phyloP scores from a whole-genome alignment of 2,888 invertebrate species.

The Idaea biselata region DNA sequence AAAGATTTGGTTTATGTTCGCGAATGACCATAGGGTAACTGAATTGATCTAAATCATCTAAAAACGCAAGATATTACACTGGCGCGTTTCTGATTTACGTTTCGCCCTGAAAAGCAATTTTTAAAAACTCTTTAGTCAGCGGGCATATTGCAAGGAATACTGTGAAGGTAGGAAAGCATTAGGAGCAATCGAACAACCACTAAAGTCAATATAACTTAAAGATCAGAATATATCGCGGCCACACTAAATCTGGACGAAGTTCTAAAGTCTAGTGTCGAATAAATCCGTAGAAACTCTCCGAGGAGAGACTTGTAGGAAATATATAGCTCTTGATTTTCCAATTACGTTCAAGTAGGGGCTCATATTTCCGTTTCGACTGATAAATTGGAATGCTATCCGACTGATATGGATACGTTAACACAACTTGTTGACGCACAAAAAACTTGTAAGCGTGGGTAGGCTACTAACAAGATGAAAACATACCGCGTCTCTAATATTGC shows the following conservation, averaged over 20 bases:
- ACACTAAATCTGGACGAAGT: slow-evolving; percentile 32
- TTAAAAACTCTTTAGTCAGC: neutral
- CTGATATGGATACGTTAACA: slow-evolving; percentile 14
- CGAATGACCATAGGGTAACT: too few species aligned
- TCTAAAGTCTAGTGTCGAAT: slow-evolving; percentile 41
- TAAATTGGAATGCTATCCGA: slow-evolving; percentile 37
- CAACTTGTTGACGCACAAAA: slow-evolving; percentile 12
- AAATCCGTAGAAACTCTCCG: slow-evolving; percentile 41
- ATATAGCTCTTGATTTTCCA: slow-evolving; percentile 69
- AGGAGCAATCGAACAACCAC: neutral
- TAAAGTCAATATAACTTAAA: neutral
- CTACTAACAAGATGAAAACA: slow-evolving; percentile 11
- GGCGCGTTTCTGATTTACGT: too few species aligned
- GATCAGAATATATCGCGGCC: slow-evolving; percentile 20
- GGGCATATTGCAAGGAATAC: neutral
- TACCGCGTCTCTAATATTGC: neutral
- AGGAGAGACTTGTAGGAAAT: slow-evolving; percentile 48
- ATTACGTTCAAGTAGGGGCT: slow-evolving; percentile 62
- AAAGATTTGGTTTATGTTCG: too few species aligned
- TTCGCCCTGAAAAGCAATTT: neutral
- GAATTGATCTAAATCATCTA: too few species aligned
- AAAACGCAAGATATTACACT: too few species aligned
- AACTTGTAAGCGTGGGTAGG: slow-evolving; percentile 4
- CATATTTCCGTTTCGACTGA: slow-evolving; percentile 58
- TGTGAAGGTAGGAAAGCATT: neutral